Conservation (phyloP, 2,113 vertebrate genomes). For the Canis aureus region DNA sequence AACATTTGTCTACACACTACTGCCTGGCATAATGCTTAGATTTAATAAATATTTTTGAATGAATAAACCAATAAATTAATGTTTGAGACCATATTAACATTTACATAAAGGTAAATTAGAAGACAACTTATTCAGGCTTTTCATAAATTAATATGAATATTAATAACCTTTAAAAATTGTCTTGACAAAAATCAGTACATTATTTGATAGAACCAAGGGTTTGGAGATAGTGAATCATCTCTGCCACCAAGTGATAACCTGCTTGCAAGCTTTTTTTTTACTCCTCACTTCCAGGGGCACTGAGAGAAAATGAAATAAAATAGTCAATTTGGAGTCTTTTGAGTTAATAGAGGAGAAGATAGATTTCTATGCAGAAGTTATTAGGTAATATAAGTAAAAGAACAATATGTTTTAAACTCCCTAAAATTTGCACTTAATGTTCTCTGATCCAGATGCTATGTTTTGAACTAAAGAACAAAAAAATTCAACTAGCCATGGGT, state of each 20-base stretch:
- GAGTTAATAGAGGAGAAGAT: not conserved
- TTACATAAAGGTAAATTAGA: not conserved
- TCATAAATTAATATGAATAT: not conserved
- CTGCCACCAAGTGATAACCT: not conserved
- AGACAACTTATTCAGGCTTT: not conserved
- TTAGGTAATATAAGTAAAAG: not conserved
- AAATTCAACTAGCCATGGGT: not conserved
- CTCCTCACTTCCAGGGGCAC: not conserved
- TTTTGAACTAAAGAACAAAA: not conserved
- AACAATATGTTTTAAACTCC: not conserved
- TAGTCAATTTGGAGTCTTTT: not conserved
- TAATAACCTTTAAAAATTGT: not conserved
- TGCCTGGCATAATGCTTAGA: not conserved
- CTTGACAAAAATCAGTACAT: not conserved
- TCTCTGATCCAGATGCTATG: not conserved
- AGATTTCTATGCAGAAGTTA: not conserved
- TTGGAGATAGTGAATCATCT: not conserved
- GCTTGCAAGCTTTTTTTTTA: not conserved
- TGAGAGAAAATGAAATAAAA: not conserved
- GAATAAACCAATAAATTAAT: not conserved
- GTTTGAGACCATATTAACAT: not conserved
- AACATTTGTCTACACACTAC: not conserved
- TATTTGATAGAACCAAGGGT: rapidly evolving
- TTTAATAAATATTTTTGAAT: not conserved
- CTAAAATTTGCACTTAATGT: not conserved